These are phyloP conservation scores for Clepsis dumicolana DNA, from an alignment of 2,888 invertebrate genomes.

Conservation along the genomic window DNA sequence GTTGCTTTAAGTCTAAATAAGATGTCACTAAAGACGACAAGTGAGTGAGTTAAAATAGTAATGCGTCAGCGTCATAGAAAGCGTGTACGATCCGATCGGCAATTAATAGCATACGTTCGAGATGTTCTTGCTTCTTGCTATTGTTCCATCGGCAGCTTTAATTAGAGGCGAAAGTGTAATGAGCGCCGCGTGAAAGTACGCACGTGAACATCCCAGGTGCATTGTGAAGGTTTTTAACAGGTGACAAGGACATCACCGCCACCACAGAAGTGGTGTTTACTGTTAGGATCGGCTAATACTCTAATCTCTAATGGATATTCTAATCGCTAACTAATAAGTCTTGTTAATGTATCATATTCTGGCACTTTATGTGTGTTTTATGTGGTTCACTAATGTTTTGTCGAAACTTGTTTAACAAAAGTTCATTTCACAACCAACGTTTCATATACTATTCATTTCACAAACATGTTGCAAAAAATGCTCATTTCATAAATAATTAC, in stretches of 20 bases:
- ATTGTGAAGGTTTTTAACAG: slow-evolving; percentile 44
- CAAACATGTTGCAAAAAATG: too few species aligned
- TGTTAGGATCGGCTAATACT: too few species aligned
- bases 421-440: too few species aligned
- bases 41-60: slow-evolving; percentile 30
- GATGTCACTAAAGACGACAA: slow-evolving; percentile 16
- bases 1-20: neutral
- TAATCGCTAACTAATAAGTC: neutral
- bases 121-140: slow-evolving; percentile 78
- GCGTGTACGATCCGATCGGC: slow-evolving; percentile 81
- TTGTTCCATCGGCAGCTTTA: slow-evolving; percentile 80
- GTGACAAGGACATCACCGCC: slow-evolving; percentile 19
- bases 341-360: neutral
- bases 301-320: neutral
- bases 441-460: too few species aligned
- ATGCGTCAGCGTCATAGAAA: slow-evolving; percentile 72
- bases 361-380: neutral
- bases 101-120: slow-evolving; percentile 78
- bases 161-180: slow-evolving; percentile 84
- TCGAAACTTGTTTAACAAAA: too few species aligned
- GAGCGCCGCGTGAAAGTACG: slow-evolving; percentile 78
- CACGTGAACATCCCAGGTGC: slow-evolving; percentile 64
- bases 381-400: too few species aligned
- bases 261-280: neutral
- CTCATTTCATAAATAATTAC: too few species aligned